Evolutionary conservation across 2,888 invertebrate genomes (phyloP).

Genomic region (Macaria liturata): DNA sequence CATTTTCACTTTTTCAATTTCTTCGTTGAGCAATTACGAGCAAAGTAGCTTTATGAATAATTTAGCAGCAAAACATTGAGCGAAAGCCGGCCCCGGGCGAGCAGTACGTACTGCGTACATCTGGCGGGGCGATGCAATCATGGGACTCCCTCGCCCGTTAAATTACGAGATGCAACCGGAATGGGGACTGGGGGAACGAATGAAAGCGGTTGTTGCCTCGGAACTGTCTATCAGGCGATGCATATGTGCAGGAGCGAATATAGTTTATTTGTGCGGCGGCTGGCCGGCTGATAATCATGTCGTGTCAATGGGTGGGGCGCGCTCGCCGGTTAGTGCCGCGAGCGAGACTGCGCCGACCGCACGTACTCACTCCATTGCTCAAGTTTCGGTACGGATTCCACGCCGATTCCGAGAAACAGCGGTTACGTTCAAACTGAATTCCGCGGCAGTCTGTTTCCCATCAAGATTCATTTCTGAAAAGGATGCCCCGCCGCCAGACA

Average conservation of each 20-base stretch:
- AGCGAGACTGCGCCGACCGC: slow-evolving; percentile 57
- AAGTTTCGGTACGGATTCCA: slow-evolving; percentile 45
- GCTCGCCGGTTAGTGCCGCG: slow-evolving; percentile 59
- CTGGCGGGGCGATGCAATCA: slow-evolving; percentile 62
- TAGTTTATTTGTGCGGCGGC: slow-evolving; percentile 78
- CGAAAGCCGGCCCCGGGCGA: slow-evolving; percentile 25
- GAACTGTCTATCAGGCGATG: slow-evolving; percentile 66
- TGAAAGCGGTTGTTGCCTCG: slow-evolving; percentile 80
- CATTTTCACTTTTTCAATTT: slow-evolving; percentile 38
- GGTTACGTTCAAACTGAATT: slow-evolving; percentile 33
- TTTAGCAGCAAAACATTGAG: slow-evolving; percentile 37
- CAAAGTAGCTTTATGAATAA: slow-evolving; percentile 35
- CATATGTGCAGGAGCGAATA: slow-evolving; percentile 78
- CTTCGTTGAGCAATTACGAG: slow-evolving; percentile 30
- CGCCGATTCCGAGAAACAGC: slow-evolving; percentile 35
- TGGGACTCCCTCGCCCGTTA: slow-evolving; percentile 71
- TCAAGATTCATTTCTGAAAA: slow-evolving; percentile 40
- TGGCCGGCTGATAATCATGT: slow-evolving; percentile 73
- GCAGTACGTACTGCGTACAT: slow-evolving; percentile 42
- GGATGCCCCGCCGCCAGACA: slow-evolving; percentile 74
- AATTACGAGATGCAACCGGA: slow-evolving; percentile 73
- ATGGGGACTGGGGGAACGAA: slow-evolving; percentile 62
- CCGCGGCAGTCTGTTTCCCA: slow-evolving; percentile 27
- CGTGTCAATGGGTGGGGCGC: slow-evolving; percentile 74
- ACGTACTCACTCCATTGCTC: slow-evolving; percentile 42